Evolutionary conservation across 2,888 invertebrate species (phyloP), one percentile per base, ranked within the genome.

Genomic region (Caenorhabditis panamensis): DNA sequence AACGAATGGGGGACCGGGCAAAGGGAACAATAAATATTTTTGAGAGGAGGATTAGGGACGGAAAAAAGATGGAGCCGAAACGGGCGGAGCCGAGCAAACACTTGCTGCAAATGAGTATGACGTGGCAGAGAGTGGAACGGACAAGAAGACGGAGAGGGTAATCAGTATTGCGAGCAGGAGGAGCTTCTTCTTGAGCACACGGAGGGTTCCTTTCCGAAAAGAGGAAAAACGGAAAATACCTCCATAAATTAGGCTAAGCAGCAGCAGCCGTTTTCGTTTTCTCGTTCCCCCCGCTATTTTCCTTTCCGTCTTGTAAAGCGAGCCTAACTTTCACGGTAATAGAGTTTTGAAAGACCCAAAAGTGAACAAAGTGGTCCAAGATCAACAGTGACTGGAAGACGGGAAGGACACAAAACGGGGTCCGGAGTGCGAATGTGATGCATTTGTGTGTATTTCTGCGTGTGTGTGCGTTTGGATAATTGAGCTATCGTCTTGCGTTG

Each of bases 401-500:
- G 41, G 71, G 9, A 76, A 72, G 56, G 44, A 63, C 63, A 56
- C 31, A 56, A 49, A 63, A 67, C 51, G 47, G 62, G 54, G 61
- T 28, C 53, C 61, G 63, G 59, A 63, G 68, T 59, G 68, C 56
- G 77, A 77, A 69, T 63, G 37, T 53, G 77, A 63, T 63, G 64
- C 53, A 69, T 62, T 54, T 63, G 64, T 64, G 58, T 64, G 72
- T 72, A 49, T 69, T 51, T 68, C 59, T 68, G 62, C 41, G 47
- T 73, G 73, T 73, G 41, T 66, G 66, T 66, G 75, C 61, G 66
- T 59, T 66, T 66, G 78, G 71, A 71, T 69, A 69, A 78, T 69
- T 69, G 78, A 75, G 75, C 75, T 75, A 75, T 75, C 66, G 75
- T 75, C 75, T 75, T 75, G 75, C 59, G 68, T 61, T 67, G 66